Evolutionary conservation across 2,888 invertebrate genomes (phyloP).

Genomic region (Torymus aiolomorphi): DNA sequence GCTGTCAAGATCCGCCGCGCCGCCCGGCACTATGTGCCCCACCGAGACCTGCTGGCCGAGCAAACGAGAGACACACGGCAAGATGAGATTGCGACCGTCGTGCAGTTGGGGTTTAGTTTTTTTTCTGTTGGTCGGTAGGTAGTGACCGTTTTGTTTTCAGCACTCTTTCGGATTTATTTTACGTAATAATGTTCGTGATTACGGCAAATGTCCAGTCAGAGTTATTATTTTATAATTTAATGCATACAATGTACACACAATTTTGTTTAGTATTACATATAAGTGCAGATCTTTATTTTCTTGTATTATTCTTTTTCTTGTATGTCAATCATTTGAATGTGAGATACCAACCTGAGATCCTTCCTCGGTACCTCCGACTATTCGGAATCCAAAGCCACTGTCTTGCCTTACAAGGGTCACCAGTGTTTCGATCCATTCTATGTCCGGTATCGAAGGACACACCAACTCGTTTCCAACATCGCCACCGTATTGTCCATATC

Average conservation of each 20-base stretch:
- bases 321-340: constrained; percentile 40
- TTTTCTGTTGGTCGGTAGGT: no score
- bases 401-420: constrained; percentile 93
- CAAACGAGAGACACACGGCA: constrained; percentile 38
- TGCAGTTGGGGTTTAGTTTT: no score
- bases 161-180: no score
- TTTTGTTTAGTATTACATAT: no score
- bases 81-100: constrained; percentile 37
- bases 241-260: no score
- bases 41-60: constrained; percentile 85
- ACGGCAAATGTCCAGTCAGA: no score
- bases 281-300: no score
- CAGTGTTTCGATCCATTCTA: constrained; percentile 80
- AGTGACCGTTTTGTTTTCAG: no score
- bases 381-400: constrained; percentile 97
- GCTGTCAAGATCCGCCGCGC: constrained; percentile 94
- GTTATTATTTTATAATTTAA: no score
- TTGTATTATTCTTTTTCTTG: background rate
- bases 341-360: constrained; percentile 86
- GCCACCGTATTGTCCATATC: constrained; percentile 71
- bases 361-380: constrained; percentile 98
- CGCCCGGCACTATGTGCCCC: constrained; percentile 96
- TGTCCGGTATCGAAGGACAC: constrained; percentile 72
- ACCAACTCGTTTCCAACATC: constrained; percentile 67
- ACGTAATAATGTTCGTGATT: no score